Percentiles rank a stretch among this genome's conserved stretches.
Conservation (phyloP, 1,140 invertebrate species). For the Coptotermes formosanus region DNA sequence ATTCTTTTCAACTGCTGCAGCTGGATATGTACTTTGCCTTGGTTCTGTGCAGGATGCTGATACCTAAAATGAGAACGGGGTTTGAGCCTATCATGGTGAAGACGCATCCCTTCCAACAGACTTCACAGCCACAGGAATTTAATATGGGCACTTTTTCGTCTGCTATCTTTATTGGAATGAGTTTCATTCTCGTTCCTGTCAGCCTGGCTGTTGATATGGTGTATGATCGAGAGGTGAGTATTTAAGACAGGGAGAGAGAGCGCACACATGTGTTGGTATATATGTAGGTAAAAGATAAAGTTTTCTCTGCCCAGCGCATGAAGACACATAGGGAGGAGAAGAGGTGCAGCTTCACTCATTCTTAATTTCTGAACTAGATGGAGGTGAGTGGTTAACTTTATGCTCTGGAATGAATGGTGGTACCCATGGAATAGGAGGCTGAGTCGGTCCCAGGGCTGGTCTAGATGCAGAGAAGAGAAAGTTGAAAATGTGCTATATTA, state of each 20-base stretch:
- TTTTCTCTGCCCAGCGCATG: no score
- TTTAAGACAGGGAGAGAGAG: not conserved
- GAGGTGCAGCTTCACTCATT: no score
- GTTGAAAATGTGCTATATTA: no score
- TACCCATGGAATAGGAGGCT: no score
- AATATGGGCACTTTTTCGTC: slow-evolving; percentile 69
- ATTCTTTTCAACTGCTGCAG: no score
- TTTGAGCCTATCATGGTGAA: slow-evolving; percentile 36
- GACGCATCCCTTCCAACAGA: slow-evolving; percentile 69
- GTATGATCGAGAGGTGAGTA: slow-evolving; percentile 74
- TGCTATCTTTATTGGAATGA: slow-evolving; percentile 73
- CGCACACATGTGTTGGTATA: not conserved
- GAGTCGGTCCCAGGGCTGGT: no score
- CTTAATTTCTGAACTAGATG: no score
- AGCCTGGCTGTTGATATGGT: slow-evolving; percentile 79
- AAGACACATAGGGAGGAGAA: no score
- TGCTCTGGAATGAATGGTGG: no score
- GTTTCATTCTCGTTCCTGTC: slow-evolving; percentile 72
- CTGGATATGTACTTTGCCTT: no score
- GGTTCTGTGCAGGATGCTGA: not conserved
- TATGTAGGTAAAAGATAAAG: slow-evolving; percentile 9
- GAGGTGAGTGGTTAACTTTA: no score
- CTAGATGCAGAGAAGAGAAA: no score
- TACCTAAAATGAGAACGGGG: not conserved
- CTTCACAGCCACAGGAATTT: slow-evolving; percentile 65